Conservation (phyloP, 2,797 vertebrate genomes). For the Geotrypetes seraphini region DNA sequence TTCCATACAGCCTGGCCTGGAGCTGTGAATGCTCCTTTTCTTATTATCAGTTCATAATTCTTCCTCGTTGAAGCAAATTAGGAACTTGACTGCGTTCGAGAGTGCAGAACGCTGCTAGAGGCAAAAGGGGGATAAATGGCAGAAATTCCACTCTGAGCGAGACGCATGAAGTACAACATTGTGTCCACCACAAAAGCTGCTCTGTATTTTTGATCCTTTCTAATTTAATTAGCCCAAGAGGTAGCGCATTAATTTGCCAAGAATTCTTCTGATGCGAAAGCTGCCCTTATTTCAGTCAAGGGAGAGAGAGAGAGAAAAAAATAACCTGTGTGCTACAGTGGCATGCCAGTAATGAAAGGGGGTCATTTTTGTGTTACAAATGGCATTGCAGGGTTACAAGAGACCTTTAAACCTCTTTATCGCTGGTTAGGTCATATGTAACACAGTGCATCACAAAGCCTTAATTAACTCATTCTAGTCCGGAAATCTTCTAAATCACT, state of each 20-base stretch:
- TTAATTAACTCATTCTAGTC: conserved; percentile 63
- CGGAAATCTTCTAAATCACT: conserved; percentile 49
- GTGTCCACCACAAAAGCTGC: conserved; percentile 96
- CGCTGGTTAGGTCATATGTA: conserved; percentile 65
- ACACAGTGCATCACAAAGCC: conserved; percentile 52
- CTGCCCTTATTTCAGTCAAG: conserved; percentile 73
- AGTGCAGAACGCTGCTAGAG: conserved; percentile 83
- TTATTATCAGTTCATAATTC: conserved; percentile 99
- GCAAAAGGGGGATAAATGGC: conserved; percentile 88
- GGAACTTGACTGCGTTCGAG: conserved; percentile 94
- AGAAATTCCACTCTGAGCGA: conserved; percentile 91
- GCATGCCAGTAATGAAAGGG: conserved; percentile 66
- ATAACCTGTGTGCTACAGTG: conserved; percentile 79
- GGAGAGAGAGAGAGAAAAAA: too few relatives aligned
- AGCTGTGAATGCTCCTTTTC: conserved; percentile 75
- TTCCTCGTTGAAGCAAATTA: conserved; percentile 98
- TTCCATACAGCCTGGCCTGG: conserved; percentile 59
- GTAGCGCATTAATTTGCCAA: conserved; percentile 97
- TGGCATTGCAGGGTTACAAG: conserved; percentile 66
- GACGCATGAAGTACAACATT: conserved; percentile 94
- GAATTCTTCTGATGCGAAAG: conserved; percentile 98
- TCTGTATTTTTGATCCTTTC: conserved; percentile 97
- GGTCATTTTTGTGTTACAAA: conserved; percentile 72
- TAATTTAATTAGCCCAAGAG: conserved; percentile 99
- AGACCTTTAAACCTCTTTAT: conserved; percentile 75